Percentiles rank a stretch among this genome's conserved stretches.
phyloP scores from a whole-genome alignment of 2,797 vertebrate genomes.

The Alauda arvensis region DNA sequence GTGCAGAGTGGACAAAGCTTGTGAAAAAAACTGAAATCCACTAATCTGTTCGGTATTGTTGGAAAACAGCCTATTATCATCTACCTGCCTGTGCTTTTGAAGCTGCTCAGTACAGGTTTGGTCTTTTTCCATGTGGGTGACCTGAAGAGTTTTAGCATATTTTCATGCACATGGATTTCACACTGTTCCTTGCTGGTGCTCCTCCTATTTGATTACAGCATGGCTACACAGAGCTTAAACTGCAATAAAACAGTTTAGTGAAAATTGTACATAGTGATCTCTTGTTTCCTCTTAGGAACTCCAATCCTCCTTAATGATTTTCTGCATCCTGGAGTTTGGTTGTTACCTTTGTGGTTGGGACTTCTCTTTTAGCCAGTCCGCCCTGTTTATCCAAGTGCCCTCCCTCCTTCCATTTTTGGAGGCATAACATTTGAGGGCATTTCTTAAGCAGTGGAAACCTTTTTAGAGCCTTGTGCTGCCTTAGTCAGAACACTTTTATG shows the following conservation, averaged over 20 bases:
- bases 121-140: background rate
- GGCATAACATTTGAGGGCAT: slow-evolving; percentile 28
- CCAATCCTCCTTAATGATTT: slow-evolving; percentile 50
- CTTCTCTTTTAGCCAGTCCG: slow-evolving; percentile 15
- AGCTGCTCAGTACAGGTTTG: background rate
- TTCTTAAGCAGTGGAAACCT: slow-evolving; percentile 26
- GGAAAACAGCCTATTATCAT: background rate
- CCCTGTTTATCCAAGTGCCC: slow-evolving; percentile 19
- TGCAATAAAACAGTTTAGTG: slow-evolving; percentile 36
- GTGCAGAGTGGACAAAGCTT: background rate
- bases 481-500: background rate
- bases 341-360: background rate
- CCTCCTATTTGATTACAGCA: background rate
- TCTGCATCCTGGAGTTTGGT: background rate
- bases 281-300: slow-evolving; percentile 41
- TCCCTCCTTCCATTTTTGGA: background rate
- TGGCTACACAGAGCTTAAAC: background rate
- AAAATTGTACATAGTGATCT: slow-evolving; percentile 31
- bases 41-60: background rate
- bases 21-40: background rate
- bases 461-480: background rate
- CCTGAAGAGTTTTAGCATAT: background rate
- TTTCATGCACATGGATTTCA: background rate
- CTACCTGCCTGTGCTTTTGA: background rate
- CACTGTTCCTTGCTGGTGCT: background rate